These are phyloP conservation scores for Acanthochromis polyacanthus DNA, from an alignment of 2,113 vertebrate species.

Conservation along the genomic window DNA sequence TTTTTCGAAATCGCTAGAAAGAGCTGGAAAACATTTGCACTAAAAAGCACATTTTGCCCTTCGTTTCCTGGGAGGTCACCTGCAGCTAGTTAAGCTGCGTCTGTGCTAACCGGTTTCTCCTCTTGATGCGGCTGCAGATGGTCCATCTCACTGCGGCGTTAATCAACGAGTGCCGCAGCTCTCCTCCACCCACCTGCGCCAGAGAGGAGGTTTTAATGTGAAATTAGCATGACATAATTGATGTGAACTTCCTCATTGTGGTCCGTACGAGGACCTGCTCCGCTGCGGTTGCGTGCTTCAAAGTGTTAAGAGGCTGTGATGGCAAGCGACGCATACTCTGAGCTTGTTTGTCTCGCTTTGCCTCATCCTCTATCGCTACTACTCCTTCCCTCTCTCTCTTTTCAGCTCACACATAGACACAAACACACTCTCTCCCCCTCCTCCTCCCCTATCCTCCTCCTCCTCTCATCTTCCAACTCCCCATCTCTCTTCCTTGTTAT, in stretches of 20 bases:
- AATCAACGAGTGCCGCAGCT: constrained; percentile 46
- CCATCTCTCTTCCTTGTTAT: constrained; percentile 52
- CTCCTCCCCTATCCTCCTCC: neutral
- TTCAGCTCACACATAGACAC: constrained; percentile 29
- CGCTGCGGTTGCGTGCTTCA: constrained; percentile 15
- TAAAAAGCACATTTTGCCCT: neutral
- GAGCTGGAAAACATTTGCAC: too few relatives aligned
- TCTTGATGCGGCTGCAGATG: constrained; percentile 48
- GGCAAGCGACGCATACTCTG: constrained; percentile 13
- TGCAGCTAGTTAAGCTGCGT: constrained; percentile 5
- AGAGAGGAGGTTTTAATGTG: constrained; percentile 29
- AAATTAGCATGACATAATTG: constrained; percentile 61
- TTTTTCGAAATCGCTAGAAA: neutral
- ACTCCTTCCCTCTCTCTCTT: constrained; percentile 1
- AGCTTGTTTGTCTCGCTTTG: constrained; percentile 18
- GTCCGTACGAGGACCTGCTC: constrained; percentile 24
- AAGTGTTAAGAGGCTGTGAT: constrained; percentile 11
- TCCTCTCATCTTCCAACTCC: constrained; percentile 47
- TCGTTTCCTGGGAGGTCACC: constrained; percentile 8
- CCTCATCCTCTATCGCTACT: neutral
- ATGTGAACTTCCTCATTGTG: constrained; percentile 35
- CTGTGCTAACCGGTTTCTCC: neutral
- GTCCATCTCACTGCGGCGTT: constrained; percentile 34
- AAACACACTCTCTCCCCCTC: constrained; percentile 19
- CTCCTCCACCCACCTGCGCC: constrained; percentile 53